Evolutionary conservation across 1,140 invertebrate species (phyloP).

Genomic region (Teleopsis dalmanni): DNA sequence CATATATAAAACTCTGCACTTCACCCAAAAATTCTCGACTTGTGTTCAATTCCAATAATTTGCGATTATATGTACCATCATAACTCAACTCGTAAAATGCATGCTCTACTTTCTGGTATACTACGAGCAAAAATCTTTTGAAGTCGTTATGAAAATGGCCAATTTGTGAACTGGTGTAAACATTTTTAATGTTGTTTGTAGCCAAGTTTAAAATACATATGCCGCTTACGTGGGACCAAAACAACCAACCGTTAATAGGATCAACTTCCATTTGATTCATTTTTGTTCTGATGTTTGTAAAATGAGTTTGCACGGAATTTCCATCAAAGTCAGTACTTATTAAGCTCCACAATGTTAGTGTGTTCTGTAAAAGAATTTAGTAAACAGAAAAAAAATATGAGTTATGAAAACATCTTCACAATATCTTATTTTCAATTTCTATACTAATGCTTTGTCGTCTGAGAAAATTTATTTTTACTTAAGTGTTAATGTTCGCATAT

Average conservation of each 20-base stretch:
- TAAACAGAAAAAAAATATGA: neutral
- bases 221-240: constrained; percentile 61
- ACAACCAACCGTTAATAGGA: constrained; percentile 86
- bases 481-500: no score
- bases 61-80: constrained; percentile 57
- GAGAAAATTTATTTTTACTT: no score
- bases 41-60: neutral
- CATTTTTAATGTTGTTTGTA: constrained; percentile 56
- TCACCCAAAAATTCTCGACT: constrained; percentile 1
- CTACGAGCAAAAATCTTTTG: constrained; percentile 62
- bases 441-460: no score
- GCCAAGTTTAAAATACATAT: constrained; percentile 72
- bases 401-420: neutral
- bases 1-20: constrained; percentile 16
- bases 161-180: constrained; percentile 59
- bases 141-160: constrained; percentile 75
- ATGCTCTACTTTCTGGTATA: constrained; percentile 66
- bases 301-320: neutral
- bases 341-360: constrained; percentile 9
- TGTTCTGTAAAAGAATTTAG: constrained; percentile 6
- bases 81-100: constrained; percentile 63
- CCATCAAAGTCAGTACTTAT: constrained; percentile 14
- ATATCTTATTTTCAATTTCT: no score
- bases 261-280: constrained; percentile 79
- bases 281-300: neutral